Evolutionary conservation across 2,888 invertebrate species (phyloP).

Genomic region (Phania funesta): DNA sequence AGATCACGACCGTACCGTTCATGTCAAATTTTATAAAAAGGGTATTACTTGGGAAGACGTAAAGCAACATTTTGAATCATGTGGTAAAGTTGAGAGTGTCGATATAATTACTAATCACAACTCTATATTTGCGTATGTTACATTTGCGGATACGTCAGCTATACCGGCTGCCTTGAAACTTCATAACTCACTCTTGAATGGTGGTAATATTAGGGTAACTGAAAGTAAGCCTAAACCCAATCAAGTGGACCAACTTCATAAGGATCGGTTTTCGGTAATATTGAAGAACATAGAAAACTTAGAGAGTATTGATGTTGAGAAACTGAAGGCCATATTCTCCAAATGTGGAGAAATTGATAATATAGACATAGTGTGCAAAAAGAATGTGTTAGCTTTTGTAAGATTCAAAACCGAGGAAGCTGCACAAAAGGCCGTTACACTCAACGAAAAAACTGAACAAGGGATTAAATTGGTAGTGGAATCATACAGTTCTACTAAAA

Average conservation of each 20-base stretch:
- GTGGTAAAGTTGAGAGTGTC: slow-evolving; percentile 70
- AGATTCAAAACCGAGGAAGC: slow-evolving; percentile 69
- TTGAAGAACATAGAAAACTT: slow-evolving; percentile 68
- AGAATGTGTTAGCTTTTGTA: slow-evolving; percentile 70
- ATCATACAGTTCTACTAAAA: slow-evolving; percentile 43
- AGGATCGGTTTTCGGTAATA: slow-evolving; percentile 68
- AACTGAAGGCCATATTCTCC: slow-evolving; percentile 71
- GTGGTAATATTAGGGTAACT: slow-evolving; percentile 70
- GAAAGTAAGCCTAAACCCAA: background rate
- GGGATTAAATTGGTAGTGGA: slow-evolving; percentile 70
- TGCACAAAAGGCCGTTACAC: slow-evolving; percentile 69
- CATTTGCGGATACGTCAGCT: slow-evolving; percentile 59
- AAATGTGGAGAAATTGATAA: slow-evolving; percentile 71
- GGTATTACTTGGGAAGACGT: slow-evolving; percentile 68
- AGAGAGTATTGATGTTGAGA: slow-evolving; percentile 35
- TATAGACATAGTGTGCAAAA: slow-evolving; percentile 71
- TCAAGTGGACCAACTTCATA: background rate
- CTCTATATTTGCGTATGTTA: slow-evolving; percentile 67
- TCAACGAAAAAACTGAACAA: slow-evolving; percentile 70
- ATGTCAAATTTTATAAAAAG: slow-evolving; percentile 59
- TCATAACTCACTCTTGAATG: slow-evolving; percentile 70
- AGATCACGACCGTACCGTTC: slow-evolving; percentile 67
- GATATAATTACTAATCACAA: background rate
- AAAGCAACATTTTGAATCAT: slow-evolving; percentile 68
- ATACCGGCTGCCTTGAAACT: slow-evolving; percentile 68